Evolutionary conservation across 1,140 invertebrate species (phyloP).

Genomic region (Polypedilum vanderplanki): DNA sequence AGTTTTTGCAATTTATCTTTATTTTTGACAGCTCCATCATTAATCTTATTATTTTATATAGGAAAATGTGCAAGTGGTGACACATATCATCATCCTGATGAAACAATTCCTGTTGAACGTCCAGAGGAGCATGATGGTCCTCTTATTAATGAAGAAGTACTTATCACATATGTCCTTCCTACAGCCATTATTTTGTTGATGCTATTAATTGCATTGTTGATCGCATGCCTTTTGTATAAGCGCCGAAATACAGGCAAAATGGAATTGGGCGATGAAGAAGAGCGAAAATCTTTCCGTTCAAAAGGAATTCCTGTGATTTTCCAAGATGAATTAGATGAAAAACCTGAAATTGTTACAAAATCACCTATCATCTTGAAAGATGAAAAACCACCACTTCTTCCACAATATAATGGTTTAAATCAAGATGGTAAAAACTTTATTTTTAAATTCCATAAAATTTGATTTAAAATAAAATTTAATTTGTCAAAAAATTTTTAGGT

Average conservation of each 20-base stretch:
- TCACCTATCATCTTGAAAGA: conserved; percentile 87
- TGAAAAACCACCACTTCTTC: conserved; percentile 79
- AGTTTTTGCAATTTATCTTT: conserved; percentile 30
- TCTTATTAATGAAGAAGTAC: conserved; percentile 62
- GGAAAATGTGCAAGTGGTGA: conserved; percentile 32
- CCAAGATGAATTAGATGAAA: conserved; percentile 87
- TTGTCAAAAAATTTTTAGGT: too few species aligned
- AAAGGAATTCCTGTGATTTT: conserved; percentile 93
- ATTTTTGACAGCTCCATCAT: not conserved
- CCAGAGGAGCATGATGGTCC: conserved; percentile 36
- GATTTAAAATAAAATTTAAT: too few species aligned
- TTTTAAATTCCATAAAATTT: too few species aligned
- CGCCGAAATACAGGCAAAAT: conserved; percentile 74
- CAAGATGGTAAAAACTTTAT: conserved; percentile 37
- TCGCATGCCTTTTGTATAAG: conserved; percentile 79
- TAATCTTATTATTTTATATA: conserved; percentile 25
- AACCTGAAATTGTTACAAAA: conserved; percentile 79
- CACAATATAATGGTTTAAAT: conserved; percentile 47
- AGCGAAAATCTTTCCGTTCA: conserved; percentile 72
- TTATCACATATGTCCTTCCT: conserved; percentile 85
- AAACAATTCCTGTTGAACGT: not conserved
- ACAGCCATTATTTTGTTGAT: conserved; percentile 83
- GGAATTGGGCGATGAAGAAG: conserved; percentile 69
- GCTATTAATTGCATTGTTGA: conserved; percentile 75
- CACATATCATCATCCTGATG: conserved; percentile 29